phyloP scores from a whole-genome alignment of 2,888 invertebrate genomes.

The Heliconius ethilla region DNA sequence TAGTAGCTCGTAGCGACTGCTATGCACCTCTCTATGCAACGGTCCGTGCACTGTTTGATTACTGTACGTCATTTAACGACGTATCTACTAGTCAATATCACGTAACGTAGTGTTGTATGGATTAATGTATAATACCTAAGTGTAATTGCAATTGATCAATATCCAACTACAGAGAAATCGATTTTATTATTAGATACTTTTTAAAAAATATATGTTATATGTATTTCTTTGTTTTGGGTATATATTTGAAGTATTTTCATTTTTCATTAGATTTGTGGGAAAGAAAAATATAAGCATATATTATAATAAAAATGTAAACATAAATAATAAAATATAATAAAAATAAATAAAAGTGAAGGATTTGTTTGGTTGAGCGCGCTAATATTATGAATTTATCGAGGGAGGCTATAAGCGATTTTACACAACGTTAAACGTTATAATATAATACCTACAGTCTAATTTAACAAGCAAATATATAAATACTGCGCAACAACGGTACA shows the following conservation, averaged over 20 bases:
- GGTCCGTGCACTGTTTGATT: constrained; percentile 66
- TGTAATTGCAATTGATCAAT: background rate
- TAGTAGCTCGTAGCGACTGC: constrained; percentile 66
- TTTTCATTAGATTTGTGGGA: too few relatives aligned
- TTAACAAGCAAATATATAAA: background rate
- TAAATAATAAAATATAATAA: too few relatives aligned
- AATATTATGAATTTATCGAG: too few relatives aligned
- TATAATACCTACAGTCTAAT: background rate
- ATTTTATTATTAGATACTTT: background rate
- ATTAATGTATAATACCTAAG: background rate
- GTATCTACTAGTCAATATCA: constrained; percentile 13
- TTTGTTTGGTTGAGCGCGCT: too few relatives aligned
- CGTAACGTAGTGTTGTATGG: constrained; percentile 5
- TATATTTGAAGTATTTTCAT: background rate
- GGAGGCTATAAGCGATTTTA: too few relatives aligned
- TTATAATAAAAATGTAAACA: too few relatives aligned
- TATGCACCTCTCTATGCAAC: constrained; percentile 64
- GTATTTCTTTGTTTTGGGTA: background rate
- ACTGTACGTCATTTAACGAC: constrained; percentile 37
- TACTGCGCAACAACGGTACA: background rate
- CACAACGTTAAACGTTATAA: too few relatives aligned
- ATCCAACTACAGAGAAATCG: background rate
- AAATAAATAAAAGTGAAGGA: too few relatives aligned
- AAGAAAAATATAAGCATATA: too few relatives aligned
- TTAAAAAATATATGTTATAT: too few relatives aligned